Conservation (phyloP, 2,888 invertebrate genomes). For the Microlaimidae sp. region DNA sequence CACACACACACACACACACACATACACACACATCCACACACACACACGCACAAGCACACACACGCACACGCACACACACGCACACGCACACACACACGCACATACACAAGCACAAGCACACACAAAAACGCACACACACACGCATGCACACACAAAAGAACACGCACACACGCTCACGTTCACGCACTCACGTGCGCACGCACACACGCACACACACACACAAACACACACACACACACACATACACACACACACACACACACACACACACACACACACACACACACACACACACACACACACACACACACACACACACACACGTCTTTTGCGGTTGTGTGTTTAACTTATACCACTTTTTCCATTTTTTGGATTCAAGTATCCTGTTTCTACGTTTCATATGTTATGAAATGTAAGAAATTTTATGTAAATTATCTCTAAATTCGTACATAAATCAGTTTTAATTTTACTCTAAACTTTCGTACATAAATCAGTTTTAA, state of each 20-base stretch:
- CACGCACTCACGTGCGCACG: not conserved
- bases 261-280: constrained; percentile 2
- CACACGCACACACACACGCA: constrained; percentile 1
- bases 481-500: no score
- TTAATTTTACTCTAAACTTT: no score
- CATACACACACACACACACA: constrained; percentile 1
- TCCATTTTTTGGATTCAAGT: no score
- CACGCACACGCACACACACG: not conserved
- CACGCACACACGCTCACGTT: no score
- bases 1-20: constrained; percentile 3
- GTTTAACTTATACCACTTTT: no score
- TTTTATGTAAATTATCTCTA: no score
- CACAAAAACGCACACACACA: constrained; percentile 1
- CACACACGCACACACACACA: constrained; percentile 2
- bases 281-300: constrained; percentile 3
- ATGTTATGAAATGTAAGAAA: no score
- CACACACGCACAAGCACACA: not conserved
- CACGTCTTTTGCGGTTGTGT: not conserved
- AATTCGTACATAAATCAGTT: no score
- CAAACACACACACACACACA: constrained; percentile 2
- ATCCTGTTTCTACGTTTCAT: no score
- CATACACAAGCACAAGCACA: constrained; percentile 1
- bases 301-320: constrained; percentile 3
- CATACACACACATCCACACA: constrained; percentile 3
- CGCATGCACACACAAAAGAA: no score